A percentile compares a stretch with the other conserved stretches of the same genome.
Conservation (phyloP, 2,113 vertebrate species). For the Lycaon pictus region DNA sequence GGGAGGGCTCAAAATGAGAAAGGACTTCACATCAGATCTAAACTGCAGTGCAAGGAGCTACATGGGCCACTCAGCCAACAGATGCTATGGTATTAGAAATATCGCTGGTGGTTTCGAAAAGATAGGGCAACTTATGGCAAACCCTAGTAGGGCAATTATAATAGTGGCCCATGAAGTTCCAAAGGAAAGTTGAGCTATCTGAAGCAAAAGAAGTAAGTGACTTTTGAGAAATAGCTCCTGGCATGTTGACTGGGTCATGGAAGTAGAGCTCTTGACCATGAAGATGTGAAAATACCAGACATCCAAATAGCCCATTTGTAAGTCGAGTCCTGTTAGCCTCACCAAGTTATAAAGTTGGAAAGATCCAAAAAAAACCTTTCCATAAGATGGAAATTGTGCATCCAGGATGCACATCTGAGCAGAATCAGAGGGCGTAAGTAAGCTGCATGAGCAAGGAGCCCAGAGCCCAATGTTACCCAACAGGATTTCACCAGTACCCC, state of each 20-base stretch:
- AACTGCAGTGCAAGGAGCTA: neutral
- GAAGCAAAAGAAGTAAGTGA: neutral
- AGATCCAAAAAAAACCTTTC: neutral
- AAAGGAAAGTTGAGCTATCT: neutral
- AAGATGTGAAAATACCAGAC: neutral
- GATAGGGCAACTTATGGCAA: neutral
- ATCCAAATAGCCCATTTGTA: neutral
- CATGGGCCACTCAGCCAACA: neutral
- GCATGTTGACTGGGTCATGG: neutral
- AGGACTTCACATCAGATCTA: neutral
- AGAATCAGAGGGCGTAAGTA: neutral
- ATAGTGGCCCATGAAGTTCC: neutral
- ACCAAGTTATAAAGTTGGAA: neutral
- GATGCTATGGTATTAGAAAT: neutral
- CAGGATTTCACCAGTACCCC: neutral
- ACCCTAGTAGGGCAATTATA: neutral
- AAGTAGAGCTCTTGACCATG: neutral
- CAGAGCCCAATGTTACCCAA: neutral
- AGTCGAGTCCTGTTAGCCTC: neutral
- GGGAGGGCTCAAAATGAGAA: neutral
- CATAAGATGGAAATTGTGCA: neutral
- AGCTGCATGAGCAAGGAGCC: neutral
- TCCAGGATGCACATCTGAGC: neutral
- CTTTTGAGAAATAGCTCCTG: neutral
- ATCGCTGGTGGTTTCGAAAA: neutral